Conservation (phyloP, 2,113 vertebrate species). For the Proterorhinus semilunaris region DNA sequence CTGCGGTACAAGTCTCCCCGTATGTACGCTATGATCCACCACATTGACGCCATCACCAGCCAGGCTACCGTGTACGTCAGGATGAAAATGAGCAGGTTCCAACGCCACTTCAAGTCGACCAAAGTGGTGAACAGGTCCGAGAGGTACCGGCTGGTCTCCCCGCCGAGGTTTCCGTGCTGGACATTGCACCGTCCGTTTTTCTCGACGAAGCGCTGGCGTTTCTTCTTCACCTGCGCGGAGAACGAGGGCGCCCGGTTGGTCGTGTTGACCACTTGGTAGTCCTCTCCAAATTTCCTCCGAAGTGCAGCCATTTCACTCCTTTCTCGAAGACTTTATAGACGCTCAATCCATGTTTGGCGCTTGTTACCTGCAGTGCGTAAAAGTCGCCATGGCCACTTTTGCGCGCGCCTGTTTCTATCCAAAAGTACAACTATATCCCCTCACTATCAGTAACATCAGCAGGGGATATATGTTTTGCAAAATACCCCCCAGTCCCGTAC, state of each 20-base stretch:
- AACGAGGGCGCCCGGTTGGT: slow-evolving; percentile 61
- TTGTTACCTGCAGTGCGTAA: slow-evolving; percentile 71
- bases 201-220: slow-evolving; percentile 87
- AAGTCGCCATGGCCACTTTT: slow-evolving; percentile 63
- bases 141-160: slow-evolving; percentile 86
- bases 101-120: slow-evolving; percentile 89
- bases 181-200: slow-evolving; percentile 90
- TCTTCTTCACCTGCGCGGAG: slow-evolving; percentile 78
- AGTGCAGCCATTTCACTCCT: slow-evolving; percentile 78
- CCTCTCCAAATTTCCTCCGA: slow-evolving; percentile 84
- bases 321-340: background rate
- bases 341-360: slow-evolving; percentile 59
- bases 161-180: slow-evolving; percentile 86
- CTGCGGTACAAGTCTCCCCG: slow-evolving; percentile 81
- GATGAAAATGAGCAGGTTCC: slow-evolving; percentile 88
- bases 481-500: background rate
- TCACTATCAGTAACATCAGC: background rate
- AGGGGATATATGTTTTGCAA: background rate
- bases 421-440: background rate
- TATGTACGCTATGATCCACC: slow-evolving; percentile 89
- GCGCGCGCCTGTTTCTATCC: slow-evolving; percentile 41
- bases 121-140: slow-evolving; percentile 88
- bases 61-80: slow-evolving; percentile 88
- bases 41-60: slow-evolving; percentile 90
- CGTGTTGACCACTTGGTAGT: slow-evolving; percentile 83